Conservation (phyloP, 2,888 invertebrate species). For the Unio delphinus region DNA sequence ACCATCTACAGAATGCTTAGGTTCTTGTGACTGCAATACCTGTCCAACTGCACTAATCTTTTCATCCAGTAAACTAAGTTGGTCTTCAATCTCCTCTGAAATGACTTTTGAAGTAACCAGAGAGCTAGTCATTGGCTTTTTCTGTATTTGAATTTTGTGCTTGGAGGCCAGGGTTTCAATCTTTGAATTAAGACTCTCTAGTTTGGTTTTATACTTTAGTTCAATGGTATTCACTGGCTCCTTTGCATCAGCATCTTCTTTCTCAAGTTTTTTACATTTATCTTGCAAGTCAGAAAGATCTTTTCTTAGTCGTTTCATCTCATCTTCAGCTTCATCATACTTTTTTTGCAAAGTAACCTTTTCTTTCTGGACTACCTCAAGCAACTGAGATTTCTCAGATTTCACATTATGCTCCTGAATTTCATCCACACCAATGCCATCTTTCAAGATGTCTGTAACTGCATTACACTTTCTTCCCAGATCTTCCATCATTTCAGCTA, state of each 20-base stretch:
- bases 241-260: conserved; percentile 49
- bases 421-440: conserved; percentile 26
- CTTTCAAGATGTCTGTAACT: conserved; percentile 52
- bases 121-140: conserved; percentile 4
- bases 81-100: conserved; percentile 47
- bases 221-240: conserved; percentile 76
- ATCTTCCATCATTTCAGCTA: conserved; percentile 50
- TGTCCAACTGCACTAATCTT: conserved; percentile 51
- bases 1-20: conserved; percentile 23
- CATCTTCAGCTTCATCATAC: conserved; percentile 46
- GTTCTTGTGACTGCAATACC: conserved; percentile 35
- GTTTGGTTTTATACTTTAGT: conserved; percentile 77
- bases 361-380: conserved; percentile 26
- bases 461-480: conserved; percentile 50
- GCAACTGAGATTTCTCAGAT: conserved; percentile 8
- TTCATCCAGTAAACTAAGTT: conserved; percentile 50
- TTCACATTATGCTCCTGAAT: conserved; percentile 5
- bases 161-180: conserved; percentile 83
- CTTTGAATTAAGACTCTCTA: conserved; percentile 85
- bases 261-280: conserved; percentile 43
- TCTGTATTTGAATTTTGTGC: conserved; percentile 16
- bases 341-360: conserved; percentile 47
- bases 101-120: conserved; percentile 12
- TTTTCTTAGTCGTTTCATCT: conserved; percentile 51
- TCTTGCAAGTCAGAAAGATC: conserved; percentile 44